Base-by-base conservation (phyloP, 2,888 invertebrate species). In the Sylvicola cinctus region DNA sequence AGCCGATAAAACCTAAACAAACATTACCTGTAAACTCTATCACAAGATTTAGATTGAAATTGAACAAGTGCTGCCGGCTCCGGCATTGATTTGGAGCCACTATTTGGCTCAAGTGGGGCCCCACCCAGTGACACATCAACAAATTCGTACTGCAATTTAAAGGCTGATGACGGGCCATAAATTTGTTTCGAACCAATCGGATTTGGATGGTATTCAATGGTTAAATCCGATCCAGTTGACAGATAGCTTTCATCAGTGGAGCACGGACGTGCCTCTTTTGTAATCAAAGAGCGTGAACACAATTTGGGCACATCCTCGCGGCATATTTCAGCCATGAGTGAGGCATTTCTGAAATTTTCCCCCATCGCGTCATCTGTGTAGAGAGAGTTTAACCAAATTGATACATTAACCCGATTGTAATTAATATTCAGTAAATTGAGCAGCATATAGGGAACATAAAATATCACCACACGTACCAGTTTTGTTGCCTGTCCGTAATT, bases 101-200 rank as follows among this genome's bases (percentile, higher is more conserved):
- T 7, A 15, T 27, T 16, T 29, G 33, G 29, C 33, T 39, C 39
- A 16, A 39, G 30, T 28, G 39, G 39, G 6, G 39, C 39, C 23
- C 39, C 39, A n/a, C 39, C 39, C 4, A 39, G 28, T 10, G 36
- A 32, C n/a, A 37, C 36, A 52, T 81, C 80, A 14, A 84, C 77
- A 49, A 84, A 84, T 56, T 84, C 84, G 55, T 81, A 84, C 34
- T 77, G 70, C 4, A 83, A 66, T 28, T 76, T 66, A 51, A 83
- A 83, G 43, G 74, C 66, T n/a, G 39, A 34, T 15, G 33, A 16
- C 11, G 39, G 39, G 5, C 39, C 39, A 37, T 37, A 39, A 3
- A 37, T 12, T 14, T 31, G 25, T 13, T 32, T 35, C 13, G 35
- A 32, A 10, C 37, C 37, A 13, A 14, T 34, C 11, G 39, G 39